Conservation (phyloP, 2,113 vertebrate genomes). For the Trochalopteron elliotii region DNA sequence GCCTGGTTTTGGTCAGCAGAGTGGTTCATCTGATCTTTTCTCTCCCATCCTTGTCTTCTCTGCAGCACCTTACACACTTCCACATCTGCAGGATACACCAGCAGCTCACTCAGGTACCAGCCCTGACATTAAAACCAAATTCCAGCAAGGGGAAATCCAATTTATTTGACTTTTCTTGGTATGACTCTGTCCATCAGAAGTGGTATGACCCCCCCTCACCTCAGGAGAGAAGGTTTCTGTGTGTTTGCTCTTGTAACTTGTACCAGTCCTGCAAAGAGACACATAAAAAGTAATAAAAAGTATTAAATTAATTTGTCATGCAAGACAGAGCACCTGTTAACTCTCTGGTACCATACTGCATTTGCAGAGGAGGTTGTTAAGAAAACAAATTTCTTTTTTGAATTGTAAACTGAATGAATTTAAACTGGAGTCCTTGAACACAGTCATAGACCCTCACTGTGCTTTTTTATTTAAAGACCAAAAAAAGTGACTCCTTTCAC, state of each 20-base stretch:
- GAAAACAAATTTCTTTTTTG: slow-evolving; percentile 59
- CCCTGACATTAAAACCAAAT: not conserved
- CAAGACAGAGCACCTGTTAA: slow-evolving; percentile 35
- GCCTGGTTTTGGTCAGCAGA: not conserved
- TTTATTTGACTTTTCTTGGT: not conserved
- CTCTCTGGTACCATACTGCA: not conserved
- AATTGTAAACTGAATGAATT: slow-evolving; percentile 46
- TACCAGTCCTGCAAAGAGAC: not conserved
- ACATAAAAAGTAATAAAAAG: not conserved
- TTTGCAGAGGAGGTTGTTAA: slow-evolving; percentile 52
- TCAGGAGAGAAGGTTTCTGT: not conserved
- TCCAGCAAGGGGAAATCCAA: not conserved
- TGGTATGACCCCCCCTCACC: no score
- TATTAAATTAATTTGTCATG: slow-evolving; percentile 18
- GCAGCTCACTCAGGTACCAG: not conserved
- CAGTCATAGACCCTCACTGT: not conserved
- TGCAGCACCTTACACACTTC: not conserved
- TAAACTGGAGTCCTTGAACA: slow-evolving; percentile 31
- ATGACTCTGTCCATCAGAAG: not conserved
- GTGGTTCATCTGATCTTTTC: not conserved
- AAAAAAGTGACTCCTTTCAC: not conserved
- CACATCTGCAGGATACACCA: not conserved
- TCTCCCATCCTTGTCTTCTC: not conserved
- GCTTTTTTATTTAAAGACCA: slow-evolving; percentile 27
- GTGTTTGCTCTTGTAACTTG: not conserved